Evolutionary conservation across 2,113 vertebrate species (phyloP).

Genomic region (Tylochromis polylepis): DNA sequence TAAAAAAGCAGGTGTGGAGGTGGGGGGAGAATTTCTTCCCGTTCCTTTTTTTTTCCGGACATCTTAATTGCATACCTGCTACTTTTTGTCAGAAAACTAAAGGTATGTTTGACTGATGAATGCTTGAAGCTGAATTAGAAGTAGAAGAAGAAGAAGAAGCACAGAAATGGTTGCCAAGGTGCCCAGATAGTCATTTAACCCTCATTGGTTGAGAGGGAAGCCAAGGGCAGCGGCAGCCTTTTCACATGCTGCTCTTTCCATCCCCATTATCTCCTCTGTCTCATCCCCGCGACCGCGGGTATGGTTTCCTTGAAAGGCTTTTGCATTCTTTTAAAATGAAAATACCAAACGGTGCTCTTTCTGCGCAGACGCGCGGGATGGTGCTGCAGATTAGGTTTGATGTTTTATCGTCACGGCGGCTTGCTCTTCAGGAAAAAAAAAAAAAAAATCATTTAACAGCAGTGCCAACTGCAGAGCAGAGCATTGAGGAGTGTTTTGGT

Average conservation of each 20-base stretch:
- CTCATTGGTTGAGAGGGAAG: constrained; percentile 54
- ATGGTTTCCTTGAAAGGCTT: constrained; percentile 33
- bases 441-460: constrained; percentile 2
- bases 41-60: background rate
- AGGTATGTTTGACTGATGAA: constrained; percentile 8
- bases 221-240: constrained; percentile 47
- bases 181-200: constrained; percentile 65
- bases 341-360: constrained; percentile 53
- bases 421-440: constrained; percentile 13
- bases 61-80: background rate
- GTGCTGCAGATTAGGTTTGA: constrained; percentile 39
- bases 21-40: background rate
- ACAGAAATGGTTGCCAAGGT: constrained; percentile 67
- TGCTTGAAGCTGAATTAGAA: constrained; percentile 29
- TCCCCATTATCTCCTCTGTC: constrained; percentile 51
- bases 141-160: constrained; percentile 8
- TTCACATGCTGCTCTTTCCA: constrained; percentile 59
- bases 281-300: constrained; percentile 37
- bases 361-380: constrained; percentile 7
- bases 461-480: background rate
- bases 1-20: background rate
- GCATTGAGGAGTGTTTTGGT: constrained; percentile 16
- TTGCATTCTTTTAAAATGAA: constrained; percentile 51
- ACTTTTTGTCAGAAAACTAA: background rate
- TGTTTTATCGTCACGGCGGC: constrained; percentile 18